Evolutionary conservation across 1,140 invertebrate species (phyloP).

Genomic region (Muscidifurax raptorellus): DNA sequence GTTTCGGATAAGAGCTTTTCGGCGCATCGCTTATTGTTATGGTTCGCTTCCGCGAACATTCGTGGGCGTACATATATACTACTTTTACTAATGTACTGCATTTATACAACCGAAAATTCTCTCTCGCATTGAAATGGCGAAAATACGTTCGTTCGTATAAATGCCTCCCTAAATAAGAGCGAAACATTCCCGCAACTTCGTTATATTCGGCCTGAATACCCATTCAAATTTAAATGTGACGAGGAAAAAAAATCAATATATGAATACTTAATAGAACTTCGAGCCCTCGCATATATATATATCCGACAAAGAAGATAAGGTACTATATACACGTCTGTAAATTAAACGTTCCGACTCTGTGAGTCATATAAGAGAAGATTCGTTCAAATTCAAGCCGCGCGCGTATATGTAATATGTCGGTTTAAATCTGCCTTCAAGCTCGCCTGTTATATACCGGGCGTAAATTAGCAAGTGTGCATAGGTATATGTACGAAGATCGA

Average conservation of each 20-base stretch:
- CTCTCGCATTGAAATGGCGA: too few species aligned
- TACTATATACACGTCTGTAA: not conserved
- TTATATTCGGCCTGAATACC: not conserved
- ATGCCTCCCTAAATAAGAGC: not conserved
- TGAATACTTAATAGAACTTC: not conserved
- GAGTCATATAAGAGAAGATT: not conserved
- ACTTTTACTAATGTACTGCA: too few species aligned
- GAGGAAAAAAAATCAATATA: not conserved
- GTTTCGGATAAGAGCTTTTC: not conserved
- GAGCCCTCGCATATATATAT: not conserved
- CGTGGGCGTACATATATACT: too few species aligned
- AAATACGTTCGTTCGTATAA: too few species aligned
- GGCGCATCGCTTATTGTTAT: too few species aligned
- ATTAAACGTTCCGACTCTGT: not conserved
- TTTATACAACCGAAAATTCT: too few species aligned
- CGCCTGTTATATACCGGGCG: not conserved
- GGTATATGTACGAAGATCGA: constrained; percentile 26
- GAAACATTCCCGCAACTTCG: not conserved
- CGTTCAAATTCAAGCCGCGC: not conserved
- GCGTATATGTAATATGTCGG: not conserved
- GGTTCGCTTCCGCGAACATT: too few species aligned
- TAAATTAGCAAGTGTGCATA: not conserved
- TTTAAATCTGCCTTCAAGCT: not conserved
- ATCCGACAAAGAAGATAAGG: not conserved
- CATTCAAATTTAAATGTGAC: not conserved